A percentile compares a stretch with the other conserved stretches of the same genome.
phyloP scores from a whole-genome alignment of 2,888 invertebrate genomes.

The Chymomyza procnemis region DNA sequence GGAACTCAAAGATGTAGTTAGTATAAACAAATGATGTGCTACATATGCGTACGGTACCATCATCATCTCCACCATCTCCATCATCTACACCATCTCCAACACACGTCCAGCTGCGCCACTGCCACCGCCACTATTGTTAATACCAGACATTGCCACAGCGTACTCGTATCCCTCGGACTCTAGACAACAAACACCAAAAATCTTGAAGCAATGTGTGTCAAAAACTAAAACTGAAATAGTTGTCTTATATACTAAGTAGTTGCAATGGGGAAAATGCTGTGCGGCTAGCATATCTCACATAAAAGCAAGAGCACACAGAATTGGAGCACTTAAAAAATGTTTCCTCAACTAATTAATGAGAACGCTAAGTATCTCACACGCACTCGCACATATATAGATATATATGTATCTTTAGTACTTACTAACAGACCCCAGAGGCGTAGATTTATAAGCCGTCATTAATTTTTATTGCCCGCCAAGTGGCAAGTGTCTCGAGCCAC shows the following conservation, averaged over 20 bases:
- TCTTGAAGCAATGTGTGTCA: slow-evolving; percentile 4
- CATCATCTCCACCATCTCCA: too few relatives aligned
- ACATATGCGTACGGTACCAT: too few relatives aligned
- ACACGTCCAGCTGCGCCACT: too few relatives aligned
- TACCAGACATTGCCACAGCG: too few relatives aligned
- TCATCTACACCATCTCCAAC: too few relatives aligned
- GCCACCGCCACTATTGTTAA: too few relatives aligned
- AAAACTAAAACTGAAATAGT: slow-evolving; percentile 1
- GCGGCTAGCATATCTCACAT: background rate
- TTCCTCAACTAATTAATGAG: slow-evolving; percentile 57
- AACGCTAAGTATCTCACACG: slow-evolving; percentile 46
- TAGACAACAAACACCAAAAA: too few relatives aligned
- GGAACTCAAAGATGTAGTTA: too few relatives aligned
- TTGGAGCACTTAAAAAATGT: slow-evolving; percentile 55
- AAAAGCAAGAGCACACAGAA: slow-evolving; percentile 14
- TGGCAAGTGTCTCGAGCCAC: background rate
- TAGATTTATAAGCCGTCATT: slow-evolving; percentile 25
- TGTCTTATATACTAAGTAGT: background rate
- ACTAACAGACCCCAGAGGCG: slow-evolving; percentile 15
- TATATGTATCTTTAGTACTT: background rate
- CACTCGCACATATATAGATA: slow-evolving; percentile 2
- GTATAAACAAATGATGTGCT: too few relatives aligned
- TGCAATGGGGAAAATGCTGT: background rate
- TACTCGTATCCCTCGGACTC: too few relatives aligned
- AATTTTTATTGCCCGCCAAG: slow-evolving; percentile 21